Evolutionary conservation across 2,113 vertebrate genomes (phyloP).

Genomic region (Symphodus melops): DNA sequence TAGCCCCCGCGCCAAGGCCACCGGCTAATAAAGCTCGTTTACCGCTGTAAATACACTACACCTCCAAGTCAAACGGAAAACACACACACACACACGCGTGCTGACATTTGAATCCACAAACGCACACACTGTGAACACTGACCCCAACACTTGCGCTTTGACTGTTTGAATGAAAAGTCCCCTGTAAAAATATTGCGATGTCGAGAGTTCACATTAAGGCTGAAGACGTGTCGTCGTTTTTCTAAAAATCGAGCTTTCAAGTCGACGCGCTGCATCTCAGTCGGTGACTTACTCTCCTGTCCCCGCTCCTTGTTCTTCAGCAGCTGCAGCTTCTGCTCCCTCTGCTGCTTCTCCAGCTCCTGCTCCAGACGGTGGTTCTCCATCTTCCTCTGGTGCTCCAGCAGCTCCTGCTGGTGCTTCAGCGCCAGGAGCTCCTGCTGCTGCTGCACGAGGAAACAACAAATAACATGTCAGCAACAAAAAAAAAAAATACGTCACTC

Average conservation of each 20-base stretch:
- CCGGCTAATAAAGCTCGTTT: slow-evolving; percentile 65
- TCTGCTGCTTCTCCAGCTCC: slow-evolving; percentile 96
- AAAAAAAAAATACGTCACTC: too few species aligned
- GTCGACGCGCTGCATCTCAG: neutral
- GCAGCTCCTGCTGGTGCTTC: slow-evolving; percentile 97
- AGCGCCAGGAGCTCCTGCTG: slow-evolving; percentile 97
- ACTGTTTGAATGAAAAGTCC: slow-evolving; percentile 22
- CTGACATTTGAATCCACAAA: neutral
- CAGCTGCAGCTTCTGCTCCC: slow-evolving; percentile 95
- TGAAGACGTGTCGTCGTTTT: too few species aligned
- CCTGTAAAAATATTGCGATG: too few species aligned
- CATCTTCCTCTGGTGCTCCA: slow-evolving; percentile 97
- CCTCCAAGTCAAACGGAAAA: slow-evolving; percentile 72
- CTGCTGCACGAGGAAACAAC: slow-evolving; percentile 83
- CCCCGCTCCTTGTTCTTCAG: slow-evolving; percentile 98
- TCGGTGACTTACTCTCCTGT: slow-evolving; percentile 90
- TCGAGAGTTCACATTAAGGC: too few species aligned
- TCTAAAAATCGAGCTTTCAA: too few species aligned
- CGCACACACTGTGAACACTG: slow-evolving; percentile 28
- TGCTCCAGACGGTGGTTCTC: slow-evolving; percentile 96
- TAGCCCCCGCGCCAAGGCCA: slow-evolving; percentile 62
- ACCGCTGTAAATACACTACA: slow-evolving; percentile 62
- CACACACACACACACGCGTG: slow-evolving; percentile 11
- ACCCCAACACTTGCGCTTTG: slow-evolving; percentile 22
- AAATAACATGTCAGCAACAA: slow-evolving; percentile 5